phyloP scores from a whole-genome alignment of 2,797 vertebrate genomes.

The Avahi laniger region DNA sequence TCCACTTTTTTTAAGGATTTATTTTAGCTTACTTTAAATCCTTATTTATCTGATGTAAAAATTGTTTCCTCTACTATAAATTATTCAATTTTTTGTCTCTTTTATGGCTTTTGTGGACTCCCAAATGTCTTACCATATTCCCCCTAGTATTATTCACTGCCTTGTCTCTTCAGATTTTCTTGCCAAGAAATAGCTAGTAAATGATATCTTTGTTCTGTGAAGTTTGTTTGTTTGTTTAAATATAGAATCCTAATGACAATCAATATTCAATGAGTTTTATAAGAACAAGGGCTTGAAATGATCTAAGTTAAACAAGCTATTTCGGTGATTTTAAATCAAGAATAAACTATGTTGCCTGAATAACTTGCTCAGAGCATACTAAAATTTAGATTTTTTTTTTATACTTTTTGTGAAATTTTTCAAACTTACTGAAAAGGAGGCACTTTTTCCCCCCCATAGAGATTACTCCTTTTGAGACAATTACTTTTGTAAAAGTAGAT shows the following conservation, averaged over 20 bases:
- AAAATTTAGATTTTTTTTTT: constrained; percentile 12
- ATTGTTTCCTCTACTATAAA: not conserved
- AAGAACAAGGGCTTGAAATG: not conserved
- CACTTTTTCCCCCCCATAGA: not conserved
- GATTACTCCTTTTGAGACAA: not conserved
- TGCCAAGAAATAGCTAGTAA: not conserved
- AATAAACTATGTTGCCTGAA: constrained; percentile 2
- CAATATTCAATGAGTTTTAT: not conserved
- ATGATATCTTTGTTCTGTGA: not conserved
- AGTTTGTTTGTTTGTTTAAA: too few species aligned
- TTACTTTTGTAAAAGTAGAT: not conserved
- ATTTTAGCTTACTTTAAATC: constrained; percentile 1
- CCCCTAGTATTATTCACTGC: not conserved
- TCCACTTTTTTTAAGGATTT: not conserved
- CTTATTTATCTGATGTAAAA: not conserved
- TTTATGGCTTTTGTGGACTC: not conserved
- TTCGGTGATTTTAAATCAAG: constrained; percentile 16
- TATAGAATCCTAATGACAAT: too few species aligned
- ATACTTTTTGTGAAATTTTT: not conserved
- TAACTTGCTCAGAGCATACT: not conserved
- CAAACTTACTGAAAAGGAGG: not conserved
- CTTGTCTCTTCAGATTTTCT: not conserved
- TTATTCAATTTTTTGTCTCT: not conserved
- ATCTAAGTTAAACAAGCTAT: not conserved
- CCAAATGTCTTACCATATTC: not conserved